Percentiles rank a stretch among this genome's conserved stretches.
Conservation (phyloP, 2,113 vertebrate genomes). For the Scytalopus superciliaris region DNA sequence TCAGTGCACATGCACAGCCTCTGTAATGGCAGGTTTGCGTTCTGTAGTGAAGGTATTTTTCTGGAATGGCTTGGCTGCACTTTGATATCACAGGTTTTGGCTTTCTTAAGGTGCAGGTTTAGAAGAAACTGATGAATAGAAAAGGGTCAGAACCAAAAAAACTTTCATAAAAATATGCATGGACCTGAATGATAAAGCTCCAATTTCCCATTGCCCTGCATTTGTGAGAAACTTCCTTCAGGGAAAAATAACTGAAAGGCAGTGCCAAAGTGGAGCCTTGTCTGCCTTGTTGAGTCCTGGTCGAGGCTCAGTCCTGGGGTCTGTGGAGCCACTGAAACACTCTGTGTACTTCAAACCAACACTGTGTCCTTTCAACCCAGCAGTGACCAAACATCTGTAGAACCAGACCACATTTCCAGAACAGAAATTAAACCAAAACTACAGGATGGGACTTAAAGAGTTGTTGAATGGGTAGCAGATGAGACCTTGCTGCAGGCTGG, state of each 20-base stretch:
- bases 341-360: neutral
- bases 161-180: neutral
- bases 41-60: neutral
- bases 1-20: neutral
- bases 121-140: neutral
- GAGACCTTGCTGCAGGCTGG: neutral
- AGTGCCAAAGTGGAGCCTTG: neutral
- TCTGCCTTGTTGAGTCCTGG: neutral
- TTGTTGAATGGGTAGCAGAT: neutral
- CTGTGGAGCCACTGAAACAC: neutral
- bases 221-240: neutral
- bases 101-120: neutral
- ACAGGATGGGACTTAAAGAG: neutral
- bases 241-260: neutral
- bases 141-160: neutral
- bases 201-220: neutral
- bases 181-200: neutral
- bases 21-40: neutral
- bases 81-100: neutral
- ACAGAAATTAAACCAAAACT: neutral
- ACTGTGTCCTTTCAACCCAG: neutral
- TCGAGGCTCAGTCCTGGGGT: neutral
- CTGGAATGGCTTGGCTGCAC: neutral
- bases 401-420: neutral
- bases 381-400: neutral